Conservation (phyloP, 2,888 invertebrate genomes). For the Scaptomyza flava region DNA sequence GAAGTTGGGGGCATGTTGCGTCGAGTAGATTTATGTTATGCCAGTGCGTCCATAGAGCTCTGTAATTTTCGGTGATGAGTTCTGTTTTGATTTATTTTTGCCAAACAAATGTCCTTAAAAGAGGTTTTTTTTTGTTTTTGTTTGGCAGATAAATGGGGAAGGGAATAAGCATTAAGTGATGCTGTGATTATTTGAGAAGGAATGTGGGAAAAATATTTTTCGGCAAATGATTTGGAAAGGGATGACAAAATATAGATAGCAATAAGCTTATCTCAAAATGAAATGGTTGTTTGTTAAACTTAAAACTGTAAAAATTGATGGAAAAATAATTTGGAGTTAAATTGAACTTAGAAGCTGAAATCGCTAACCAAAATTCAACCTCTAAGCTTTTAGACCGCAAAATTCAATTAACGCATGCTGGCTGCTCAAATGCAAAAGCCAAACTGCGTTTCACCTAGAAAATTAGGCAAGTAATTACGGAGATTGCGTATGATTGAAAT, state of each 20-base stretch:
- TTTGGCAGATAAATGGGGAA: neutral
- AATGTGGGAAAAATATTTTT: too few species aligned
- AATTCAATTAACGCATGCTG: constrained; percentile 32
- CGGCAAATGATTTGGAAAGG: too few species aligned
- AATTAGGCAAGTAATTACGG: constrained; percentile 70
- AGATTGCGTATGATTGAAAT: neutral
- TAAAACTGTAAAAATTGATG: too few species aligned
- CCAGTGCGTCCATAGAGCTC: constrained; percentile 25
- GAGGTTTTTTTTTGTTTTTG: constrained; percentile 12
- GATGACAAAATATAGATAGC: too few species aligned
- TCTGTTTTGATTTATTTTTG: constrained; percentile 61
- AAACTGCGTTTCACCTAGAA: constrained; percentile 54
- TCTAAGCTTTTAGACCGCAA: neutral
- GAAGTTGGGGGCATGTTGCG: constrained; percentile 60
- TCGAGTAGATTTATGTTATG: constrained; percentile 69
- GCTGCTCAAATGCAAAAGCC: constrained; percentile 10
- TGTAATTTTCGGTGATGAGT: constrained; percentile 65
- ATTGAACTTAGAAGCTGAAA: neutral
- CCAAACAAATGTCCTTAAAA: constrained; percentile 15
- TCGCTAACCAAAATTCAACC: neutral
- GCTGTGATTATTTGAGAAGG: neutral
- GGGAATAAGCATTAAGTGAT: neutral
- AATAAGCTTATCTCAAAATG: too few species aligned
- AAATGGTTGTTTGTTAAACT: too few species aligned
- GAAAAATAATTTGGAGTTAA: too few species aligned